phyloP scores from a whole-genome alignment of 2,888 invertebrate genomes.

The Pyrgus malvae region DNA sequence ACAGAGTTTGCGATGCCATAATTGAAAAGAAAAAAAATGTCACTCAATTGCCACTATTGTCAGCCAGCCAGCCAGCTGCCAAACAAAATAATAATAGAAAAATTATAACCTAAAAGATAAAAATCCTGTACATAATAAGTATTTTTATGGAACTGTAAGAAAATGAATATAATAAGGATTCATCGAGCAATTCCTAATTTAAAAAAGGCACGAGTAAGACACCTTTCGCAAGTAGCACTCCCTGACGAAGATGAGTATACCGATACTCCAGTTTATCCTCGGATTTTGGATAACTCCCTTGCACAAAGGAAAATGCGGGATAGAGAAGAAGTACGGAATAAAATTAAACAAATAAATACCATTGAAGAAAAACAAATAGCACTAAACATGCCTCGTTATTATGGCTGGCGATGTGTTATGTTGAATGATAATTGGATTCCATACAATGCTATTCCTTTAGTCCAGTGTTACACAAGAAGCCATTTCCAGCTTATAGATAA shows the following conservation, averaged over 20 bases:
- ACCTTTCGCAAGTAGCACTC: conserved; percentile 52
- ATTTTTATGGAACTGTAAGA: conserved; percentile 25
- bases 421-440: conserved; percentile 82
- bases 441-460: conserved; percentile 86
- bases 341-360: conserved; percentile 84
- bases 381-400: conserved; percentile 91
- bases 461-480: conserved; percentile 90
- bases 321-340: conserved; percentile 73
- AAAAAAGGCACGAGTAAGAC: conserved; percentile 47
- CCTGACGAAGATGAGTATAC: conserved; percentile 66
- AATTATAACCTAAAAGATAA: no score
- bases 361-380: conserved; percentile 93
- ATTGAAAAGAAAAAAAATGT: no score
- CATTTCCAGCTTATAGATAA: conserved; percentile 82
- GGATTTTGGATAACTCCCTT: conserved; percentile 83
- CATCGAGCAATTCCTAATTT: conserved; percentile 59
- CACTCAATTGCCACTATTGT: no score
- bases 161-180: conserved; percentile 61
- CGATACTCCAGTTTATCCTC: conserved; percentile 78
- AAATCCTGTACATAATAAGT: no score
- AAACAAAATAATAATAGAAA: no score
- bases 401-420: conserved; percentile 86
- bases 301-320: conserved; percentile 72
- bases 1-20: no score
- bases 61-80: no score